Conservation (phyloP, 2,113 vertebrate species). For the Climacteris rufus region DNA sequence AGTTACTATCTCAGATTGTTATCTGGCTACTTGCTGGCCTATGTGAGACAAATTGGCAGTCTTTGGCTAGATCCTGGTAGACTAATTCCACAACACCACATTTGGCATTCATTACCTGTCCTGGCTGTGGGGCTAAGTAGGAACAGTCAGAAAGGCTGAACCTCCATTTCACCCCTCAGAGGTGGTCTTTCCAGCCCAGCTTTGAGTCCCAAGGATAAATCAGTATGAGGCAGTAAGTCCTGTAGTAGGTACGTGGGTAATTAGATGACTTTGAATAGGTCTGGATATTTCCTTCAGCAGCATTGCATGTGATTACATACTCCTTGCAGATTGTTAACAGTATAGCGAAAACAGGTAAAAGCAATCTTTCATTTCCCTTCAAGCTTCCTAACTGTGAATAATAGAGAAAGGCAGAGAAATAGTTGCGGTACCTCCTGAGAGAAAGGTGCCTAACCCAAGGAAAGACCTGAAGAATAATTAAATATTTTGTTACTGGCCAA, state of each 20-base stretch:
- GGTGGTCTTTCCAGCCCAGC: slow-evolving; percentile 35
- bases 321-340: neutral
- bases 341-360: neutral
- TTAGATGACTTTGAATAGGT: slow-evolving; percentile 19
- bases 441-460: neutral
- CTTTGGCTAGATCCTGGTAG: slow-evolving; percentile 40
- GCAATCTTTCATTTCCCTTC: neutral
- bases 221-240: neutral
- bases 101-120: slow-evolving; percentile 65
- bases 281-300: neutral
- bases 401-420: neutral
- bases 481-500: slow-evolving; percentile 19
- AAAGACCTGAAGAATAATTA: neutral
- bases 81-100: slow-evolving; percentile 58
- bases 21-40: slow-evolving; percentile 45
- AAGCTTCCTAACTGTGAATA: neutral
- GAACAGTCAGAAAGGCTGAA: slow-evolving; percentile 29
- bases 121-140: slow-evolving; percentile 31
- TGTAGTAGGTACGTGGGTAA: neutral
- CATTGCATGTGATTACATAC: neutral
- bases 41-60: slow-evolving; percentile 55
- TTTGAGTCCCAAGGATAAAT: slow-evolving; percentile 21
- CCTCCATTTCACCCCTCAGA: slow-evolving; percentile 49
- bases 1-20: slow-evolving; percentile 55
- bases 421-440: neutral